Base-by-base conservation (phyloP, 2,797 vertebrate genomes). In the Hydrocynus forskahlii region DNA sequence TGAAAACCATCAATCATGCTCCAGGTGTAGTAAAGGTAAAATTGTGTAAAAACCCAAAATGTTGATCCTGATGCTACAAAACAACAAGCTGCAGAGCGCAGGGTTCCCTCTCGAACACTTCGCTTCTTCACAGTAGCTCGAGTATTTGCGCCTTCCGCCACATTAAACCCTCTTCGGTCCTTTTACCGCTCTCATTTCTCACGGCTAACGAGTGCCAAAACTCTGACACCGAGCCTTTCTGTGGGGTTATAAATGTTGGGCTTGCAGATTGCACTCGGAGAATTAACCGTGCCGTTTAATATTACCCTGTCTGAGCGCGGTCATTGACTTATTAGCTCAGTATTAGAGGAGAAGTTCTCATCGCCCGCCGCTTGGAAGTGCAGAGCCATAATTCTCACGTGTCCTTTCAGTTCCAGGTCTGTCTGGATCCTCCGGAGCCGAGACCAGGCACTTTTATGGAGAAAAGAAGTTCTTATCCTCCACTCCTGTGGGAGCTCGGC, bases 291-390 rank as follows among this genome's bases (percentile, higher is more conserved):
- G 57, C 60, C 74, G 75, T 82, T 86, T 81, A 80, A 86, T 84
- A 77, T 84, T 79, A 78, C 64, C 74, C 79, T 66, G 78, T 81
- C 76, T 69, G 62, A 77, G 68, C 17, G 66, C 50, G 60, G 68
- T 50, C 60, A 76, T 54, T 86, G 77, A 86, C 80, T 86, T 83
- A 82, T 86, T 84, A 86, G 68, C 78, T 78, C 66, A 10, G 82
- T 67, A 84, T 82, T 86, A 74, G 50, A 75, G 69, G 63, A 45
- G 74, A 81, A 63, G 75, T 64, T 50, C 62, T 19, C 72, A 76
- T 63, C n/a, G 48, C 45, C 60, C 68, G 48, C 13, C 69, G 50
- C 59, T 54, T 43, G 67, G 75, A 57, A 59, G 62, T 62, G 77
- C 69, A 68, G 60, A 77, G 66, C 63, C 74, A 86, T 80, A 71